These are phyloP conservation scores for Aphrophora alni DNA, from an alignment of 2,888 invertebrate species.

Conservation along the genomic window DNA sequence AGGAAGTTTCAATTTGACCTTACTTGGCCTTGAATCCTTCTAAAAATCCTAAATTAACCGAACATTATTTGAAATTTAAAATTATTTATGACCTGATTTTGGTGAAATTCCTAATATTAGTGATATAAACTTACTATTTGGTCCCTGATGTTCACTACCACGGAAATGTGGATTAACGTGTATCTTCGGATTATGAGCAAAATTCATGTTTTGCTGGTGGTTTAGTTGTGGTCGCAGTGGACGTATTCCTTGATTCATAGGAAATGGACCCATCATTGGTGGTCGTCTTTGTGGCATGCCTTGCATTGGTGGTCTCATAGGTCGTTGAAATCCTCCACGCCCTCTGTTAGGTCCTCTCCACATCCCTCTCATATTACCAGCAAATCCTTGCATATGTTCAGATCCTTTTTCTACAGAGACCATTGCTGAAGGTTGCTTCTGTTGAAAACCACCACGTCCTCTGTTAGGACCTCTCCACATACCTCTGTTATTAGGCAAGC, in stretches of 20 bases:
- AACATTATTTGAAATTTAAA: no score
- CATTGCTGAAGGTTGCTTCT: not conserved
- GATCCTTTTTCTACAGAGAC: not conserved
- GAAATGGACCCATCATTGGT: not conserved
- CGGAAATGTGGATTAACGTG: conserved; percentile 46
- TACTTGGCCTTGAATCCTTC: no score
- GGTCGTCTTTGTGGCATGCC: not conserved
- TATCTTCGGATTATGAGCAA: conserved; percentile 36
- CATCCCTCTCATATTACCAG: not conserved
- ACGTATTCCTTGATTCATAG: not conserved
- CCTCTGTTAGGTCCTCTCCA: not conserved
- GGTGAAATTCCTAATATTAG: no score
- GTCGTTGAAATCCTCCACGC: not conserved
- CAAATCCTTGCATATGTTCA: not conserved
- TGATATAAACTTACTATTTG: not conserved
- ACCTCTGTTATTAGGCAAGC: not conserved
- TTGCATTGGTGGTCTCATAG: not conserved
- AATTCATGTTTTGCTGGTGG: conserved; percentile 6
- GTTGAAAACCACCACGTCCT: not conserved
- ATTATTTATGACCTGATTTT: no score
- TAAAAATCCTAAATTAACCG: no score
- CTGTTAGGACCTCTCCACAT: not conserved
- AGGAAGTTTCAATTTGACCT: no score
- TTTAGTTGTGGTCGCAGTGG: not conserved
- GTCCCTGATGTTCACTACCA: conserved; percentile 12